These are phyloP conservation scores for Mamestra configurata DNA, from an alignment of 1,140 invertebrate genomes.

Conservation along the genomic window DNA sequence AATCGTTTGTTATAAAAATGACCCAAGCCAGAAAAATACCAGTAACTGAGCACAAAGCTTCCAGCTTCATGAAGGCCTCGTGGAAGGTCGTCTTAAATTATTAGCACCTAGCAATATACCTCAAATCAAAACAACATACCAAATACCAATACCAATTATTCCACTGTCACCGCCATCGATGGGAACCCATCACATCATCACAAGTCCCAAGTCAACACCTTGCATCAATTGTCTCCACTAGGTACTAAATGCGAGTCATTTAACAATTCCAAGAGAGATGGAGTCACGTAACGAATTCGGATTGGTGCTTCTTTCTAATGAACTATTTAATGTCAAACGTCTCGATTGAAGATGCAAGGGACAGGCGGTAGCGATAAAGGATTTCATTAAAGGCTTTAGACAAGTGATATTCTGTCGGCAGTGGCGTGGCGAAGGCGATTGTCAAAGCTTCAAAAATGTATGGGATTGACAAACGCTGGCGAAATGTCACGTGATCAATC, in stretches of 20 bases:
- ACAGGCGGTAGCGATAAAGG: constrained; percentile 56
- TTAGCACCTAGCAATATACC: too few relatives aligned
- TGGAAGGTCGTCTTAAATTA: too few relatives aligned
- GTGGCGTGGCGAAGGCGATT: too few relatives aligned
- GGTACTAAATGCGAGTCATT: constrained; percentile 66
- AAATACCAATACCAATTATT: neutral
- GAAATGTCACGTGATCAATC: too few relatives aligned
- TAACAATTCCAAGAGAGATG: constrained; percentile 73
- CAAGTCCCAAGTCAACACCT: constrained; percentile 11
- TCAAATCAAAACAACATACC: neutral
- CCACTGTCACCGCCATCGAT: neutral
- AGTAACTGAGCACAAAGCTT: too few relatives aligned
- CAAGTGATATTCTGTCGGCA: too few relatives aligned
- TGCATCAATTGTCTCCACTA: constrained; percentile 64
- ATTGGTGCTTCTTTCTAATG: constrained; percentile 84
- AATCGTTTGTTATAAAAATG: too few relatives aligned
- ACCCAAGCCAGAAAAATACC: too few relatives aligned
- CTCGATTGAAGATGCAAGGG: constrained; percentile 47
- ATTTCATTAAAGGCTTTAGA: too few relatives aligned
- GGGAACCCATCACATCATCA: neutral
- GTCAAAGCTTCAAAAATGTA: too few relatives aligned
- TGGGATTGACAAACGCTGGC: too few relatives aligned
- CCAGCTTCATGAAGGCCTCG: too few relatives aligned
- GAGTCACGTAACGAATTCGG: constrained; percentile 81
- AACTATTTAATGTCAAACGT: constrained; percentile 83